Percentiles rank a stretch among this genome's conserved stretches.
These are phyloP conservation scores for Siphamia tubifer DNA, from an alignment of 2,113 vertebrate species.

Conservation along the genomic window DNA sequence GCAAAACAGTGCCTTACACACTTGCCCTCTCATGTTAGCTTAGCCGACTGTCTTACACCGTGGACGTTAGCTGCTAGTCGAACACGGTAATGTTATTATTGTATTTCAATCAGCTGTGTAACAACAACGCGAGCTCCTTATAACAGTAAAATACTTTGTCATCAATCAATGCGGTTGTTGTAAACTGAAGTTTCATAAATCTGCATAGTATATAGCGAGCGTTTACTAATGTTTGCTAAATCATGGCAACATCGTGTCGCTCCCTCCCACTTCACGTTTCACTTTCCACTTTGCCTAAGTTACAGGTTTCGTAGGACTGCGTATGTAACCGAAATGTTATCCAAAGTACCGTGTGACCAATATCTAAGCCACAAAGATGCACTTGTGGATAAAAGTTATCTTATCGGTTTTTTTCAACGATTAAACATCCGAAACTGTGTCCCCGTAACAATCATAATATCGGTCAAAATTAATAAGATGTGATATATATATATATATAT, in stretches of 20 bases:
- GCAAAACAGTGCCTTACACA: not conserved
- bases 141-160: not conserved
- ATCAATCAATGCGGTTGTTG: accelerated
- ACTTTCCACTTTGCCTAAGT: not conserved
- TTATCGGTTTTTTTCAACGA: too few species aligned
- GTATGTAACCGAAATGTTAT: too few species aligned
- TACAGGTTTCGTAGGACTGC: not conserved
- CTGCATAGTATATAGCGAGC: not conserved
- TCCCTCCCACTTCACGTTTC: slow-evolving; percentile 27
- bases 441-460: too few species aligned
- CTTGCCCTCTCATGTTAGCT: slow-evolving; percentile 62
- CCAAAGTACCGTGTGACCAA: too few species aligned
- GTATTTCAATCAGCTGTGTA: not conserved
- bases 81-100: not conserved
- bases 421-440: too few species aligned
- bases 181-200: not conserved
- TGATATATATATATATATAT: too few species aligned
- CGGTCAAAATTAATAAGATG: too few species aligned
- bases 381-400: too few species aligned
- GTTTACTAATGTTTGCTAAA: slow-evolving; percentile 62
- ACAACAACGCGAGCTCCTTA: not conserved
- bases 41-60: slow-evolving; percentile 25
- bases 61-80: slow-evolving; percentile 9
- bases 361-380: too few species aligned
- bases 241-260: slow-evolving; percentile 55